Evolutionary conservation across 1,140 invertebrate genomes (phyloP).

Genomic region (Cotesia chilonis): DNA sequence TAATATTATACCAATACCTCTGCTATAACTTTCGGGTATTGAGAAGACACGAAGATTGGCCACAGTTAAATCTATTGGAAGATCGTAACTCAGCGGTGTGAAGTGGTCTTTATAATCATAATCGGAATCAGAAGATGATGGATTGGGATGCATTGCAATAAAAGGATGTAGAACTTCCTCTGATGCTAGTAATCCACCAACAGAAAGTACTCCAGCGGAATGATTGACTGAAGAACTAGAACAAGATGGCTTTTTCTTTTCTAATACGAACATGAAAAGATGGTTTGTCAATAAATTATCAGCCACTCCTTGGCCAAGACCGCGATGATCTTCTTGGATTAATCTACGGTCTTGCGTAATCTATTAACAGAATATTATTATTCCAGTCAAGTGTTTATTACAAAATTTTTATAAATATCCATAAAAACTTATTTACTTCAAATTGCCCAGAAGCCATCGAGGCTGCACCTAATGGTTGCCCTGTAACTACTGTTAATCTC

Average conservation of each 20-base stretch:
- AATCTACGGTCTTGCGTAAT: slow-evolving; percentile 94
- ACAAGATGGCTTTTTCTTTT: slow-evolving; percentile 62
- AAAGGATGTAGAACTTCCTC: slow-evolving; percentile 77
- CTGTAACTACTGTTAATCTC: slow-evolving; percentile 82
- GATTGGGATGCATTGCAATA: slow-evolving; percentile 67
- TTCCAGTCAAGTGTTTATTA: too few species aligned
- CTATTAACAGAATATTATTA: slow-evolving; percentile 50
- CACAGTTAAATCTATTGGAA: slow-evolving; percentile 60
- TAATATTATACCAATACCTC: slow-evolving; percentile 67
- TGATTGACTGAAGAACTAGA: slow-evolving; percentile 64
- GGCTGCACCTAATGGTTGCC: slow-evolving; percentile 87
- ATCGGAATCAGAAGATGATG: slow-evolving; percentile 23
- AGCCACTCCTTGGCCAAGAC: slow-evolving; percentile 88
- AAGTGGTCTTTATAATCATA: slow-evolving; percentile 65
- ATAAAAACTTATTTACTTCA: slow-evolving; percentile 68
- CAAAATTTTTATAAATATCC: too few species aligned
- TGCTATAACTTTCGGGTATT: slow-evolving; percentile 57
- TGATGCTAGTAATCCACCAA: slow-evolving; percentile 71
- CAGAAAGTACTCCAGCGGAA: slow-evolving; percentile 71
- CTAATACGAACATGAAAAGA: slow-evolving; percentile 80
- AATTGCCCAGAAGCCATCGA: slow-evolving; percentile 83
- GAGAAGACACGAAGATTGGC: slow-evolving; percentile 55
- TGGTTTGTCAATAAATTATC: slow-evolving; percentile 88
- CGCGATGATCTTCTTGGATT: slow-evolving; percentile 93
- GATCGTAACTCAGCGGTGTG: slow-evolving; percentile 61